Base-by-base conservation (phyloP, 1,140 invertebrate species). In the Drosophila orosa region DNA sequence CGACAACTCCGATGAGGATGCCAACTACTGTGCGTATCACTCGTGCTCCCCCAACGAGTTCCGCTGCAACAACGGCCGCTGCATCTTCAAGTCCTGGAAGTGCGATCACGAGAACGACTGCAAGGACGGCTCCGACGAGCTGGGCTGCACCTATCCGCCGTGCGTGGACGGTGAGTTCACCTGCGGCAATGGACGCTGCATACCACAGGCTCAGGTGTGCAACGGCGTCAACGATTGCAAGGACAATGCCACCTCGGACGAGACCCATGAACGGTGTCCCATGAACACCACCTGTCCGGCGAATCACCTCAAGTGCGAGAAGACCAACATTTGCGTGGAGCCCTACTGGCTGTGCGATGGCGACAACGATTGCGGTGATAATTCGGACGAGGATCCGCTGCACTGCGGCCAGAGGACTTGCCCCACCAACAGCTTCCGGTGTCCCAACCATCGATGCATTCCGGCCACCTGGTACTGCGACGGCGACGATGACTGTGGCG, bases 101-200 rank as follows among this genome's bases (percentile, higher is more conserved):
- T 98, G 98, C 89, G 97, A 98, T 92, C 96, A 97, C 91, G 98
- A 96, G 93, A 98, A 99, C 84, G 98, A 99, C 82, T 99, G 98
- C 92, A 96, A 97, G 79, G 97, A 99, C 90, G 95, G 95, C 1
- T 97, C 96, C 22, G 98, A 99, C 91, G 98, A 99, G 92, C 93
- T 96, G 65, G 96, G 95, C n/a, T 99, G 98, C 92, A 93, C 94
- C 3, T 98, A 98, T 92, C 96, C 97, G 9, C 95, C 96, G 0
- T 99, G 98, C 91, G 96, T 96, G 3, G 93, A 95, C n/a, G 97
- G 96, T 2, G 97, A 98, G 91, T 99, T 99, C 72, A 98, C 98
- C 5, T 99, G 98, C 91, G 95, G 94, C 9, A 99, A 99, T 92
- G 95, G 95, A 37, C 94, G 98, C 13, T 99, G 98, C 82, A 98